phyloP scores from a whole-genome alignment of 2,797 vertebrate species.

The Lateolabrax maculatus region DNA sequence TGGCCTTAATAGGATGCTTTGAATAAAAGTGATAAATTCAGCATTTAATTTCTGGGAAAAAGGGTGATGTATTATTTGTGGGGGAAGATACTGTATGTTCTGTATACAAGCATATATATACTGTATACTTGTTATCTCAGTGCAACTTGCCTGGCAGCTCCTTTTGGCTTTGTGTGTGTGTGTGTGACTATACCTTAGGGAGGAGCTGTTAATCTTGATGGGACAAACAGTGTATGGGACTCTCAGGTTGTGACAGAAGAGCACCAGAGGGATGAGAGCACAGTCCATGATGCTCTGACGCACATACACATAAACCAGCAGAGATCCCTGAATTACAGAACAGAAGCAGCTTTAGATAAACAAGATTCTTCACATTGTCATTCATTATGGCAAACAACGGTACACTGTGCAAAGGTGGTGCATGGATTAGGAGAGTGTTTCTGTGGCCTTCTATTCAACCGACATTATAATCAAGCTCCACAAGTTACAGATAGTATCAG shows the following conservation, averaged over 20 bases:
- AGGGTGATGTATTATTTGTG: neutral
- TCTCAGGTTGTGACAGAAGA: slow-evolving; percentile 89
- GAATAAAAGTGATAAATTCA: slow-evolving; percentile 5
- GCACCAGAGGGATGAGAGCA: slow-evolving; percentile 87
- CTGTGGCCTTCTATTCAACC: slow-evolving; percentile 29
- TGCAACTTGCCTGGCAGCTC: neutral
- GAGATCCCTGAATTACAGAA: slow-evolving; percentile 77
- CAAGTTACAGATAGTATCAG: slow-evolving; percentile 21
- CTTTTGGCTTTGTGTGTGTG: slow-evolving; percentile 14
- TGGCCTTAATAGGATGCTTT: neutral
- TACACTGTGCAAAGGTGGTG: slow-evolving; percentile 13
- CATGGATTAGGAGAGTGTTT: neutral
- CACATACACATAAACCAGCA: slow-evolving; percentile 88
- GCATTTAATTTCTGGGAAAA: slow-evolving; percentile 11
- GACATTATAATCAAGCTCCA: slow-evolving; percentile 35
- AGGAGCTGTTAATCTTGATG: slow-evolving; percentile 63
- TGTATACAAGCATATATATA: neutral
- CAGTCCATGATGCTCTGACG: slow-evolving; percentile 88
- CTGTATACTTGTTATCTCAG: neutral
- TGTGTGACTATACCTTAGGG: slow-evolving; percentile 84
- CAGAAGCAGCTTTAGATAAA: slow-evolving; percentile 49
- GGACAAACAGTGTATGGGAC: slow-evolving; percentile 88
- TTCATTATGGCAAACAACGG: slow-evolving; percentile 54
- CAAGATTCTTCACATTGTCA: slow-evolving; percentile 46
- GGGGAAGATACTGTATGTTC: neutral